These are phyloP conservation scores for Meloidogyne exigua DNA, from an alignment of 1,140 invertebrate species.

Conservation along the genomic window DNA sequence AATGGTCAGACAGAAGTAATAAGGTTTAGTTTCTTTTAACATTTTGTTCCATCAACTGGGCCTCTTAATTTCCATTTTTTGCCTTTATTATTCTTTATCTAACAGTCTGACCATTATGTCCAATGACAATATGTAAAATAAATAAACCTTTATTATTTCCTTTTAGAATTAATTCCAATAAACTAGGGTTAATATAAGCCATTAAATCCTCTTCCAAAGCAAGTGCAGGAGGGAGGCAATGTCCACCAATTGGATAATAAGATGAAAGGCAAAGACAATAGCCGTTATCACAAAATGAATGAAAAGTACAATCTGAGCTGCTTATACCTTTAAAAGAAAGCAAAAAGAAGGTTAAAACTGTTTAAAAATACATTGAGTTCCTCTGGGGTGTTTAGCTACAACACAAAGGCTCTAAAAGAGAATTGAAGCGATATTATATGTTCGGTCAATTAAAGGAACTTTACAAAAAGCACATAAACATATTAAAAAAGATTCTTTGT, in stretches of 20 bases:
- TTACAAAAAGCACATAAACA: no score
- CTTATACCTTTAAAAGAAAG: constrained; percentile 14
- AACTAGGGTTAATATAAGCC: constrained; percentile 22
- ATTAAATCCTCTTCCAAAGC: constrained; percentile 44
- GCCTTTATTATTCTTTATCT: no score
- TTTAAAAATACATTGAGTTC: constrained; percentile 18
- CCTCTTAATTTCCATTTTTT: no score
- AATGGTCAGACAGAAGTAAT: no score
- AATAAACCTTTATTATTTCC: neutral
- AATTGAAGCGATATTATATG: no score
- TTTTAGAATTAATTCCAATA: constrained; percentile 1
- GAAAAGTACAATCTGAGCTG: constrained; percentile 53
- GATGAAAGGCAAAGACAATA: constrained; percentile 56
- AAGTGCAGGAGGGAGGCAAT: constrained; percentile 47
- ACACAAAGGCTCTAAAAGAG: constrained; percentile 24
- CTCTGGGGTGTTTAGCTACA: constrained; percentile 22
- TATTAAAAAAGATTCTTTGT: no score
- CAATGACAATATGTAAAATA: no score
- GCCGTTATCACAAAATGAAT: constrained; percentile 58
- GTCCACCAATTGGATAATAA: constrained; percentile 37
- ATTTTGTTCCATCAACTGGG: no score
- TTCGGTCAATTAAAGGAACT: no score
- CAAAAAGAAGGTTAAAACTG: neutral
- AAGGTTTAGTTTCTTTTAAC: no score
- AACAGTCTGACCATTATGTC: no score